These are phyloP conservation scores for Aeoliscus strigatus DNA, from an alignment of 2,797 vertebrate genomes.

Conservation along the genomic window DNA sequence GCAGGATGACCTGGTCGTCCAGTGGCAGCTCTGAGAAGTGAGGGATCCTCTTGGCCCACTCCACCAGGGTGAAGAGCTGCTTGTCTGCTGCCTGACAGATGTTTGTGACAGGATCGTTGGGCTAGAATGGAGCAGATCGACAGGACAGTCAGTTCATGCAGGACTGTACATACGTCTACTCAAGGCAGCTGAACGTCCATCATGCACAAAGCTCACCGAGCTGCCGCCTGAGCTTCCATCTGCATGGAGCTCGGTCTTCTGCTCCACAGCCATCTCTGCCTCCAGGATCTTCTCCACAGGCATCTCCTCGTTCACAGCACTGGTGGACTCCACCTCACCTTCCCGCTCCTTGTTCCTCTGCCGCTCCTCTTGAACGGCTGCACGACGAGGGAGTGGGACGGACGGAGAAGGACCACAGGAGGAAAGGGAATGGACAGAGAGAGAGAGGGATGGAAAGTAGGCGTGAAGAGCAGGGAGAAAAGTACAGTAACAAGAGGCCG, in stretches of 20 bases:
- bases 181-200: no score
- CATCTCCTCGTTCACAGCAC: slow-evolving; percentile 88
- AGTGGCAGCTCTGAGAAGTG: slow-evolving; percentile 95
- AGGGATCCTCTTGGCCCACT: slow-evolving; percentile 98
- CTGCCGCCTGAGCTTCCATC: slow-evolving; percentile 77
- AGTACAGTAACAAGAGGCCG: no score
- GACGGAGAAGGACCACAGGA: slow-evolving; percentile 7
- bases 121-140: slow-evolving; percentile 67
- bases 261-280: slow-evolving; percentile 91
- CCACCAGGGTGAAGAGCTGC: slow-evolving; percentile 96
- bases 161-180: no score
- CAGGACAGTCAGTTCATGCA: no score
- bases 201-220: slow-evolving; percentile 89
- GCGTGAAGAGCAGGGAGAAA: no score
- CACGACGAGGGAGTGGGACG: slow-evolving; percentile 7
- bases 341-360: slow-evolving; percentile 91
- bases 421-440: not conserved
- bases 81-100: slow-evolving; percentile 99
- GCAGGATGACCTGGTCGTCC: slow-evolving; percentile 97
- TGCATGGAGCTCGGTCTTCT: slow-evolving; percentile 86
- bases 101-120: slow-evolving; percentile 95
- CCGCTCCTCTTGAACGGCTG: slow-evolving; percentile 95
- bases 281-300: slow-evolving; percentile 96
- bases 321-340: slow-evolving; percentile 82
- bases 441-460: no score